These are phyloP conservation scores for Lutraria lutraria DNA, from an alignment of 2,888 invertebrate genomes.

Conservation along the genomic window DNA sequence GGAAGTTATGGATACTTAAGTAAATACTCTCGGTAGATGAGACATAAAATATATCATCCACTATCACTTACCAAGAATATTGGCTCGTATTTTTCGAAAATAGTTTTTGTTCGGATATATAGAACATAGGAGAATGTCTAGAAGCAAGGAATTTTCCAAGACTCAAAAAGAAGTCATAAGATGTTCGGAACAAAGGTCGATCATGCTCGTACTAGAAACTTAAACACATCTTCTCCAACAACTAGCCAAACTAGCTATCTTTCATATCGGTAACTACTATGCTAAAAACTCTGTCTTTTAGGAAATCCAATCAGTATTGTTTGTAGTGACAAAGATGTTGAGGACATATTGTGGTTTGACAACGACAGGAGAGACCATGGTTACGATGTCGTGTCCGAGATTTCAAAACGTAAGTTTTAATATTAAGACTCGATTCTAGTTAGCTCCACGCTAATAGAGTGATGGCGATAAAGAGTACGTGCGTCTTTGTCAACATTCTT, in stretches of 20 bases:
- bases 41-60: no score
- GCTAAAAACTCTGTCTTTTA: neutral
- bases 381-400: neutral
- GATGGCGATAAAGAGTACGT: neutral
- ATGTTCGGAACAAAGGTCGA: neutral
- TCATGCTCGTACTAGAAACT: neutral
- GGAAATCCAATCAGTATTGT: constrained; percentile 36
- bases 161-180: neutral
- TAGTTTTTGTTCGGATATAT: neutral
- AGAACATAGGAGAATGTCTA: neutral
- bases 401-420: neutral
- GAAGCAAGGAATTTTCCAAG: no score
- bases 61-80: neutral
- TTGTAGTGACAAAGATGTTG: neutral
- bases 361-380: neutral
- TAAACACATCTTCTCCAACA: no score
- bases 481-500: neutral
- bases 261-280: neutral
- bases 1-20: neutral
- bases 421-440: neutral
- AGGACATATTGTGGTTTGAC: neutral
- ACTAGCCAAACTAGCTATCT: no score
- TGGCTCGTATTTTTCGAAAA: neutral
- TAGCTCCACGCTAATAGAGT: neutral
- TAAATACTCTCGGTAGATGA: neutral